Evolutionary conservation across 1,140 invertebrate genomes (phyloP), one percentile per base, ranked within the genome.

Genomic region (Phocides pigmalion): DNA sequence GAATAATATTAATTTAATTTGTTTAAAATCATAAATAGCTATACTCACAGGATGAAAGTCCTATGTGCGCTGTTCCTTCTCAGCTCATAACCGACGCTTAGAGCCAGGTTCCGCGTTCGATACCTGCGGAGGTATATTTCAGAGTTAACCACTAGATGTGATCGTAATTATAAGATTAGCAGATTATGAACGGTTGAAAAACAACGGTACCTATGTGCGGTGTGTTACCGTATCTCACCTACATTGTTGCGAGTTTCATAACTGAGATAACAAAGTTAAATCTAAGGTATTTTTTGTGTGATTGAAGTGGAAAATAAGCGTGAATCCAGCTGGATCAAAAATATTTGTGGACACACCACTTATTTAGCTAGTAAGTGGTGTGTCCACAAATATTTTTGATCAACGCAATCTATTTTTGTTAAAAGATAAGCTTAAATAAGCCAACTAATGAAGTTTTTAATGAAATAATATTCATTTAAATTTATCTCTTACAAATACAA

Each of bases 51-150:
- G 42, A 35, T 11, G 1, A 12, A 12, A 20, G 12, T 37, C 15
- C 46, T 44, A 46, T 59, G 63, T 65, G 8, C 44, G 63, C 17
- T 12, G 53, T 32, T 25, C 53, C 53, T 35, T 63, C 15, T 42
- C 37, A 42, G 50, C 56, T 59, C 15, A 50, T 58, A 58, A 58
- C 53, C 53, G 51, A 65, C 63, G 25, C 25, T 63, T 59, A 46
- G 41, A 17, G 47, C 15, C 28, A 11, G 41, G 56, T 66, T 61
- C 41, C 49, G 47, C 54, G 35, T 61, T 54, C 39, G 56, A 53
- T 61, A 66, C 42, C 64, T 66, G 64, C 56, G 25, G 47, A 44
- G 49, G 58, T 50, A 66, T 54, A 66, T 37, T 61, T 66, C 19
- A 50, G 25, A 54, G 56, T 61, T 66, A 66, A 35, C 56, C 42